Evolutionary conservation across 1,140 invertebrate genomes (phyloP).

Genomic region (Macrocentrus cingulum): DNA sequence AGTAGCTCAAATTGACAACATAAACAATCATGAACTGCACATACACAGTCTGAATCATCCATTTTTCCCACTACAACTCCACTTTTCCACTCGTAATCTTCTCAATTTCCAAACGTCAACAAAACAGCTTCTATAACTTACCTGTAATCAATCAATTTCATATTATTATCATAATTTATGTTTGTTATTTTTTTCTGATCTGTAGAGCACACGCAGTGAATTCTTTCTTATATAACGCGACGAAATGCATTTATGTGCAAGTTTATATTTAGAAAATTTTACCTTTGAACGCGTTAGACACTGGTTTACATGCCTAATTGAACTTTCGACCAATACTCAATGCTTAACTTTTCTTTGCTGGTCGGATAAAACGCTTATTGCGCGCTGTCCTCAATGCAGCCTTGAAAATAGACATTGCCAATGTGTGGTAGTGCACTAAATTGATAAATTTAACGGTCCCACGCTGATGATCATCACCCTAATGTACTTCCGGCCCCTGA

Average conservation of each 20-base stretch:
- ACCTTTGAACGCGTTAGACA: background rate
- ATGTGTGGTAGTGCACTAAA: background rate
- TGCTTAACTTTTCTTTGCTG: too few relatives aligned
- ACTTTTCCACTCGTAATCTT: background rate
- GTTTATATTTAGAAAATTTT: background rate
- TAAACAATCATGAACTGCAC: conserved; percentile 4
- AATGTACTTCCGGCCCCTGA: background rate
- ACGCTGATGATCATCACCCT: background rate
- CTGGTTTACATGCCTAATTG: background rate
- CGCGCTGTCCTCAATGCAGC: background rate
- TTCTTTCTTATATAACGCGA: background rate
- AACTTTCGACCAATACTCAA: too few relatives aligned
- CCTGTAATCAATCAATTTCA: background rate
- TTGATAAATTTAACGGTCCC: background rate
- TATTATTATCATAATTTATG: background rate
- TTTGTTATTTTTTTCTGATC: background rate
- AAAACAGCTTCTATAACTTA: background rate
- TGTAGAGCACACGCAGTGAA: background rate
- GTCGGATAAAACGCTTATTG: too few relatives aligned
- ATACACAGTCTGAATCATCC: conserved; percentile 15
- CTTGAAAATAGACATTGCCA: background rate
- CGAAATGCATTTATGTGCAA: background rate
- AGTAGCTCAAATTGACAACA: conserved; percentile 11
- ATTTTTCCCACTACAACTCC: background rate
- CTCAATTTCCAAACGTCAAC: background rate